These are phyloP conservation scores for Lysandra coridon DNA, from an alignment of 2,888 invertebrate genomes.

Conservation along the genomic window DNA sequence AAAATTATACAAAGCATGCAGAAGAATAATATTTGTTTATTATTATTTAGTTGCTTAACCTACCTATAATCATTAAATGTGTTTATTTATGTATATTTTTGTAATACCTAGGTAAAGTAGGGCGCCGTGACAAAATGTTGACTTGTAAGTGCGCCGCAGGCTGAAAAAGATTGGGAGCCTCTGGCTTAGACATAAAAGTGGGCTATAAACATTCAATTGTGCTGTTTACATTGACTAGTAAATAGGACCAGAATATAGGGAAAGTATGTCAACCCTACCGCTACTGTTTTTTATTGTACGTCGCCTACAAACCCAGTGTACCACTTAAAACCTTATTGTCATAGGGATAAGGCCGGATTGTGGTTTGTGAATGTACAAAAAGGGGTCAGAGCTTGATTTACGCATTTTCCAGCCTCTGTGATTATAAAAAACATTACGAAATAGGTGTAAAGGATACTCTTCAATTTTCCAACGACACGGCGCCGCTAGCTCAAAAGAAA, in stretches of 20 bases:
- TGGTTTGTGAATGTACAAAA: background rate
- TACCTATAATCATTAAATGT: too few relatives aligned
- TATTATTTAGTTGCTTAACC: too few relatives aligned
- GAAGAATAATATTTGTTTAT: too few relatives aligned
- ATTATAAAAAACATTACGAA: background rate
- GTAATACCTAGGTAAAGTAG: too few relatives aligned
- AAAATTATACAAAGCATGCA: too few relatives aligned
- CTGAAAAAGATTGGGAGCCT: too few relatives aligned
- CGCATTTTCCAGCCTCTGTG: background rate
- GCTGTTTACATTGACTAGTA: background rate
- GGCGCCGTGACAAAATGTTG: too few relatives aligned
- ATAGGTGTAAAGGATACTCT: background rate
- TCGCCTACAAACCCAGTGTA: background rate
- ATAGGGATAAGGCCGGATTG: background rate
- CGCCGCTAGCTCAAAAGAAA: background rate
- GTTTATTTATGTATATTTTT: too few relatives aligned
- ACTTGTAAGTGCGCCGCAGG: too few relatives aligned
- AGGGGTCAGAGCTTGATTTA: slow-evolving; percentile 7
- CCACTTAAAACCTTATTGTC: background rate
- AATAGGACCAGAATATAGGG: background rate
- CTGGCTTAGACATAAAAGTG: background rate
- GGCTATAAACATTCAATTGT: background rate
- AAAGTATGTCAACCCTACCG: slow-evolving; percentile 18
- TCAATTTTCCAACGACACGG: background rate
- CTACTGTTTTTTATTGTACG: slow-evolving; percentile 24